Conservation (phyloP, 2,888 invertebrate genomes). For the Apotomis turbidana region DNA sequence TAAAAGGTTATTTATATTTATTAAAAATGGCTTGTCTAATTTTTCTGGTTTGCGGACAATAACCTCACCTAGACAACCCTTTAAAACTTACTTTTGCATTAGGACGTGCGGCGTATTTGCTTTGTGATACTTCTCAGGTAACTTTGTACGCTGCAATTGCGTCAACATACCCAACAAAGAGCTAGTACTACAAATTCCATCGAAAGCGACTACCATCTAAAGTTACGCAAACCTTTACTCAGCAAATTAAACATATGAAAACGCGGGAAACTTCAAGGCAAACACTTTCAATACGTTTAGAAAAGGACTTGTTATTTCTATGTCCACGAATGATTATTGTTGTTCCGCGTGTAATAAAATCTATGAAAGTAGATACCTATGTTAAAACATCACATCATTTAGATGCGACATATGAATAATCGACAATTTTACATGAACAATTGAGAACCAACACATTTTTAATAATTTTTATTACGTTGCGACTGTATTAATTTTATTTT, state of each 20-base stretch:
- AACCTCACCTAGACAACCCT: too few relatives aligned
- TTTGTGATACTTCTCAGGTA: background rate
- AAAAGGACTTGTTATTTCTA: slow-evolving; percentile 13
- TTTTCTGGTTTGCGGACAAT: too few relatives aligned
- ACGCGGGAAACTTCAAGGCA: slow-evolving; percentile 22
- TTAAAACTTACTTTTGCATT: background rate
- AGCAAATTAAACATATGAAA: slow-evolving; percentile 23
- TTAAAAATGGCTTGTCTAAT: too few relatives aligned
- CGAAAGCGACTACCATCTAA: slow-evolving; percentile 31
- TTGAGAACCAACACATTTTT: too few relatives aligned
- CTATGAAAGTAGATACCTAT: too few relatives aligned
- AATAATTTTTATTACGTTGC: too few relatives aligned
- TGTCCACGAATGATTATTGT: background rate
- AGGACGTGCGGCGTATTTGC: background rate
- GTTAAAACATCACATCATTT: too few relatives aligned
- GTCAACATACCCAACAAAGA: slow-evolving; percentile 6
- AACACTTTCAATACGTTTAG: slow-evolving; percentile 36
- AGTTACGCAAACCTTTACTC: slow-evolving; percentile 39
- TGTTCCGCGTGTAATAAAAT: too few relatives aligned
- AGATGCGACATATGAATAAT: too few relatives aligned
- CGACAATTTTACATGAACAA: too few relatives aligned
- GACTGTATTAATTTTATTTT: too few relatives aligned
- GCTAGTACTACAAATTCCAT: slow-evolving; percentile 27
- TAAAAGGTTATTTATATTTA: too few relatives aligned
- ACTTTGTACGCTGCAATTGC: slow-evolving; percentile 7